Evolutionary conservation across 2,113 vertebrate genomes (phyloP).

Genomic region (Vulpes lagopus): DNA sequence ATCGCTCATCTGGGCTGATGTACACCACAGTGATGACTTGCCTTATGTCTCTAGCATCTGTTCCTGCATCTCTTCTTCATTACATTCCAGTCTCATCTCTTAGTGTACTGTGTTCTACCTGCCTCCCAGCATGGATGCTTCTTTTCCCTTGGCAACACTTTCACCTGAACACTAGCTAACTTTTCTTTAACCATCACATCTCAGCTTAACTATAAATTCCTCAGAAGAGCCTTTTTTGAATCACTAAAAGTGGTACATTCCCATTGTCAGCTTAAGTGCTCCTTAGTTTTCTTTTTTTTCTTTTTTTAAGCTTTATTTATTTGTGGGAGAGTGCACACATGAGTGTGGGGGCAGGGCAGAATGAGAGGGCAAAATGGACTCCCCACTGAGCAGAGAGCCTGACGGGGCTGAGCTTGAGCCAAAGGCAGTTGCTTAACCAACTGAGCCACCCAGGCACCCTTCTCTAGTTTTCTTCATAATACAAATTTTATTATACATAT

Average conservation of each 20-base stretch:
- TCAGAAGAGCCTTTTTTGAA: background rate
- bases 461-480: background rate
- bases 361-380: background rate
- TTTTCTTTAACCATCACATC: background rate
- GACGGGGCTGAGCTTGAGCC: background rate
- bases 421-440: background rate
- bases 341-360: background rate
- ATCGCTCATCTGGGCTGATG: background rate
- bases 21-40: background rate
- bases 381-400: background rate
- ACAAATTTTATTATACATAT: background rate
- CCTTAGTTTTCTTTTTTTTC: background rate
- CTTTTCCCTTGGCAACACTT: background rate
- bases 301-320: background rate
- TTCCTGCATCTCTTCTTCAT: background rate
- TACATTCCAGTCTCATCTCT: background rate
- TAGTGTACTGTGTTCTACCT: background rate
- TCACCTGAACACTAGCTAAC: background rate
- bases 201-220: conserved; percentile 12
- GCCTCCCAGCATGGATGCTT: background rate
- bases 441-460: background rate
- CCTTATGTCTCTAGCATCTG: background rate
- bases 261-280: background rate
- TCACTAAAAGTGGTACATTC: background rate
- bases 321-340: background rate